Percentiles rank a stretch among this genome's conserved stretches.
Conservation (phyloP, 2,888 invertebrate species). For the Mystacides longicornis region DNA sequence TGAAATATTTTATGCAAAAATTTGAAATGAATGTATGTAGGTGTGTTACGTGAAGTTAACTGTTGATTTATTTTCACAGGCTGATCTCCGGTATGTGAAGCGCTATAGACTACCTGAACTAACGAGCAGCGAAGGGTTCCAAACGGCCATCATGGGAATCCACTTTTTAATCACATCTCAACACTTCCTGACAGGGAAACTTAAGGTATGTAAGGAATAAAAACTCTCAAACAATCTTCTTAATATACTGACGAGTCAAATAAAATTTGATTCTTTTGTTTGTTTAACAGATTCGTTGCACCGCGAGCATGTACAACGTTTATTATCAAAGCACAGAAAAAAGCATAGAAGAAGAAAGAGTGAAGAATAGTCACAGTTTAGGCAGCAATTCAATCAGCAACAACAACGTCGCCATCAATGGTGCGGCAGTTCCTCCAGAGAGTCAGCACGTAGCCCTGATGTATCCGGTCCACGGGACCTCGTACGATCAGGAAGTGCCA, state of each 20-base stretch:
- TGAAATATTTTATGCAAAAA: too few species aligned
- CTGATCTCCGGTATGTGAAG: slow-evolving; percentile 21
- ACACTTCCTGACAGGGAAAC: slow-evolving; percentile 46
- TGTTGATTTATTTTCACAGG: slow-evolving; percentile 20
- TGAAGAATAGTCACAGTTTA: slow-evolving; percentile 18
- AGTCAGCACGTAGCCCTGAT: slow-evolving; percentile 25
- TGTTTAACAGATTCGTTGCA: slow-evolving; percentile 50
- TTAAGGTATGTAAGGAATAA: slow-evolving; percentile 40
- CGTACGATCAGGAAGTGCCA: slow-evolving; percentile 21
- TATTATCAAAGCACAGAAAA: slow-evolving; percentile 63
- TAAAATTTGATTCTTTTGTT: not conserved
- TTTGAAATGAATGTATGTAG: too few species aligned
- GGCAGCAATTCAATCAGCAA: not conserved
- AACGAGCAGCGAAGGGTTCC: slow-evolving; percentile 33
- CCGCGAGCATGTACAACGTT: slow-evolving; percentile 56
- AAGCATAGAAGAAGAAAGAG: slow-evolving; percentile 52
- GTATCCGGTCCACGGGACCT: slow-evolving; percentile 25
- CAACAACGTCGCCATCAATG: not conserved
- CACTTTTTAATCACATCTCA: slow-evolving; percentile 45
- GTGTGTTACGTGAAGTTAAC: too few species aligned
- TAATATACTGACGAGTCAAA: not conserved
- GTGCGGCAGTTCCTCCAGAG: slow-evolving; percentile 20
- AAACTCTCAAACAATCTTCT: not conserved
- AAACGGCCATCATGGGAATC: slow-evolving; percentile 44
- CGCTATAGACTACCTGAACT: slow-evolving; percentile 21